phyloP scores from a whole-genome alignment of 2,797 vertebrate species.

The Garrulus glandarius region DNA sequence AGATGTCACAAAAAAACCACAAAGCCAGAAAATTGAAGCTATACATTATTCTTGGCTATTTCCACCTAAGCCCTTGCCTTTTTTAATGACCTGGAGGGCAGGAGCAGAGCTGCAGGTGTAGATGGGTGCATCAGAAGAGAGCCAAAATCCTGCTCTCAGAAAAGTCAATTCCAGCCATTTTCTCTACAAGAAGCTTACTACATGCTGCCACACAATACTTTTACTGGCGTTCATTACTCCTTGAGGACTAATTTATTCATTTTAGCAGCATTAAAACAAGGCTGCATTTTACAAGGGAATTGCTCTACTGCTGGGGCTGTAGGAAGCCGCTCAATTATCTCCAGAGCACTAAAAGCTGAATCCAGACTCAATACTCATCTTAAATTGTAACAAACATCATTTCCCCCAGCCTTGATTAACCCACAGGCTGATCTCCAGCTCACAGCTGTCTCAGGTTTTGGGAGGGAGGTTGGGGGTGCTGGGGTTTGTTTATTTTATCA shows the following conservation, averaged over 20 bases:
- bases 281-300: constrained; percentile 36
- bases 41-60: not conserved
- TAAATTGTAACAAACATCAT: not conserved
- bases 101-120: not conserved
- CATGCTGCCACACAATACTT: not conserved
- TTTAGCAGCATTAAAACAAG: constrained; percentile 45
- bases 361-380: not conserved
- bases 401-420: not conserved
- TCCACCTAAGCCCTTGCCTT: not conserved
- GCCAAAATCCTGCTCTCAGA: not conserved
- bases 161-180: constrained; percentile 16
- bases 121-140: not conserved
- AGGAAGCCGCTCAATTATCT: constrained; percentile 26
- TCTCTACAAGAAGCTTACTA: constrained; percentile 10
- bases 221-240: constrained; percentile 48
- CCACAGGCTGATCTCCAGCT: not conserved
- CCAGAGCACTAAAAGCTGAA: not conserved
- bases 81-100: not conserved
- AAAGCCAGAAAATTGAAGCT: not conserved
- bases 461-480: not conserved
- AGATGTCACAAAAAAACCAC: not conserved
- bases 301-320: not conserved
- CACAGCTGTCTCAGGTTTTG: not conserved
- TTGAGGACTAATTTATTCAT: constrained; percentile 42
- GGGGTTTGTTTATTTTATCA: not conserved